Conservation (phyloP, 2,113 vertebrate genomes). For the Amazona guildingii region DNA sequence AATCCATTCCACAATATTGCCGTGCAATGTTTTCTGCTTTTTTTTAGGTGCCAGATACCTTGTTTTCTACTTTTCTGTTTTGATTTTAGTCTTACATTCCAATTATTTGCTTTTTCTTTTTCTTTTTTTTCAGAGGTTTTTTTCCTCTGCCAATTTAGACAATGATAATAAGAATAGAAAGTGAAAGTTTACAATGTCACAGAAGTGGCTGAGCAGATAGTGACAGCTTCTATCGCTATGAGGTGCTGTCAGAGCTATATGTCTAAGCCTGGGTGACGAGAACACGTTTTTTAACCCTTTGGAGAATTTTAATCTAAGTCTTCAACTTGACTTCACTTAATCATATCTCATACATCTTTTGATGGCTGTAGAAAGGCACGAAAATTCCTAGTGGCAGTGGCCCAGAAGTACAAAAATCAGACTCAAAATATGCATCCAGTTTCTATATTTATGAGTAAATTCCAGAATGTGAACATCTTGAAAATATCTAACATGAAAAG, state of each 20-base stretch:
- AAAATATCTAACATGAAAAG: slow-evolving; percentile 17
- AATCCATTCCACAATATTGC: neutral
- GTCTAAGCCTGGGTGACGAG: neutral
- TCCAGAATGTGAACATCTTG: neutral
- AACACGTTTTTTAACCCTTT: slow-evolving; percentile 49
- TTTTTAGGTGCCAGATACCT: neutral
- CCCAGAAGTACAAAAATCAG: slow-evolving; percentile 1
- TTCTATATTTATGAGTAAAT: neutral
- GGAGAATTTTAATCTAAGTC: neutral
- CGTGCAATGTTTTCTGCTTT: neutral
- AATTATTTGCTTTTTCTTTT: no score
- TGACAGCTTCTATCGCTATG: slow-evolving; percentile 43
- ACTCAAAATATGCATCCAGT: neutral
- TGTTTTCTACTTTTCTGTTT: neutral
- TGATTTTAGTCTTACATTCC: neutral
- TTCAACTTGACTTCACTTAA: slow-evolving; percentile 33
- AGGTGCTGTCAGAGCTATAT: slow-evolving; percentile 42
- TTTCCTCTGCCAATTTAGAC: slow-evolving; percentile 38
- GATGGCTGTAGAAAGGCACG: neutral
- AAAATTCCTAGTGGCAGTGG: slow-evolving; percentile 9
- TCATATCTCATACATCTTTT: neutral
- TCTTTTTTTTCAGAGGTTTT: neutral
- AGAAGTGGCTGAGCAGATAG: slow-evolving; percentile 20
- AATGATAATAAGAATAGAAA: neutral
- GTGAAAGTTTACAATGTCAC: neutral